Conservation (phyloP, 23 tunicate genomes). For the Diplosoma virens region DNA sequence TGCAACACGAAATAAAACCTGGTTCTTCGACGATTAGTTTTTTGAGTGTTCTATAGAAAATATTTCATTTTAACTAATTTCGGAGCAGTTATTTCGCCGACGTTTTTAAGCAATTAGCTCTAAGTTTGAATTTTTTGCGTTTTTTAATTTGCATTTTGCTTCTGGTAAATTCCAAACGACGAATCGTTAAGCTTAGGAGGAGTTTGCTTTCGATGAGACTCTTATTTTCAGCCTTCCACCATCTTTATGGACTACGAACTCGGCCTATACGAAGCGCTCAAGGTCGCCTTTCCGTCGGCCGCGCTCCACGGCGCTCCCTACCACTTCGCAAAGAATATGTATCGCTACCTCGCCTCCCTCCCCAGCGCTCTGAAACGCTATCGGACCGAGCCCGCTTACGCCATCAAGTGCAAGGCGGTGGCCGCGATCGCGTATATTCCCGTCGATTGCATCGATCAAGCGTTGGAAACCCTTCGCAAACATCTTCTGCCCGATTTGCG, state of each 20-base stretch:
- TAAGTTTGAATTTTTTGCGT: too few relatives aligned
- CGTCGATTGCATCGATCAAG: not conserved
- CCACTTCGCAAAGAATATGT: not conserved
- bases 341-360: not conserved
- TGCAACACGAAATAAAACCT: too few relatives aligned
- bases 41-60: too few relatives aligned
- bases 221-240: not conserved
- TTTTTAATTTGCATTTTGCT: too few relatives aligned
- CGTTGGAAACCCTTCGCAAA: not conserved
- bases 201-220: too few relatives aligned
- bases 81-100: too few relatives aligned
- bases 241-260: not conserved
- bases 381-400: slow-evolving; percentile 1
- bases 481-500: not conserved
- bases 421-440: slow-evolving; percentile 4
- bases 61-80: too few relatives aligned
- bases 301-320: not conserved
- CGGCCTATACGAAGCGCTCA: not conserved
- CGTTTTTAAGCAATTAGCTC: too few relatives aligned
- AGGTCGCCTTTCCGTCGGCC: not conserved
- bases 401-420: slow-evolving; percentile 16
- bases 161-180: too few relatives aligned
- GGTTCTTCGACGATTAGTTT: too few relatives aligned
- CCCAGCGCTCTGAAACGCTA: not conserved
- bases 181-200: too few relatives aligned